Percentiles rank a stretch among this genome's conserved stretches.
phyloP scores from a whole-genome alignment of 2,888 invertebrate genomes.

The Clunio marinus region DNA sequence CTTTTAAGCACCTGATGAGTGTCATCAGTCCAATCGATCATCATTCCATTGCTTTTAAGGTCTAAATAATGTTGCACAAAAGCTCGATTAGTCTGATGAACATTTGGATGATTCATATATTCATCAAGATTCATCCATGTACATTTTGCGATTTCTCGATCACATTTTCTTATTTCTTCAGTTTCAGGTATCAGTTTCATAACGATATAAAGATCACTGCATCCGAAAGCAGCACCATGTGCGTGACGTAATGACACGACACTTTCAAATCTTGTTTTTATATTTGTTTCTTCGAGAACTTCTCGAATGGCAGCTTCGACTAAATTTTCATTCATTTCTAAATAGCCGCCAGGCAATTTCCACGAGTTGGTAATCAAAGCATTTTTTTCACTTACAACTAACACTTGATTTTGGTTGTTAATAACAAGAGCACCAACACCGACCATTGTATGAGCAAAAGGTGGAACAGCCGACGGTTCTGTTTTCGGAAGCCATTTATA shows the following conservation, averaged over 20 bases:
- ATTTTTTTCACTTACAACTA: constrained; percentile 73
- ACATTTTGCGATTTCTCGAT: constrained; percentile 71
- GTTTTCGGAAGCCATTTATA: constrained; percentile 71
- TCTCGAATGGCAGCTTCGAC: constrained; percentile 78
- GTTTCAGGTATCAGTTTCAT: constrained; percentile 65
- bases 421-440: constrained; percentile 85
- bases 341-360: constrained; percentile 66
- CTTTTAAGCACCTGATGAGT: constrained; percentile 47
- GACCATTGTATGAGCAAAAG: constrained; percentile 73
- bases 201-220: constrained; percentile 83
- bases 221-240: constrained; percentile 70
- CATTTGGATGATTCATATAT: constrained; percentile 65
- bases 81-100: constrained; percentile 66
- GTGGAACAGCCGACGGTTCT: constrained; percentile 62
- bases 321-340: constrained; percentile 63
- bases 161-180: constrained; percentile 62
- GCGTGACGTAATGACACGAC: constrained; percentile 70
- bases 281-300: constrained; percentile 85
- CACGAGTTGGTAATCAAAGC: constrained; percentile 56
- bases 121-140: constrained; percentile 79
- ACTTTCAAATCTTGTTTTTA: constrained; percentile 69
- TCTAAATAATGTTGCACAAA: constrained; percentile 65
- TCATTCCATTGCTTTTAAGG: constrained; percentile 58
- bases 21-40: constrained; percentile 57
- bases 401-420: constrained; percentile 68